phyloP scores from a whole-genome alignment of 2,797 vertebrate species.

The Megaceryle alcyon region DNA sequence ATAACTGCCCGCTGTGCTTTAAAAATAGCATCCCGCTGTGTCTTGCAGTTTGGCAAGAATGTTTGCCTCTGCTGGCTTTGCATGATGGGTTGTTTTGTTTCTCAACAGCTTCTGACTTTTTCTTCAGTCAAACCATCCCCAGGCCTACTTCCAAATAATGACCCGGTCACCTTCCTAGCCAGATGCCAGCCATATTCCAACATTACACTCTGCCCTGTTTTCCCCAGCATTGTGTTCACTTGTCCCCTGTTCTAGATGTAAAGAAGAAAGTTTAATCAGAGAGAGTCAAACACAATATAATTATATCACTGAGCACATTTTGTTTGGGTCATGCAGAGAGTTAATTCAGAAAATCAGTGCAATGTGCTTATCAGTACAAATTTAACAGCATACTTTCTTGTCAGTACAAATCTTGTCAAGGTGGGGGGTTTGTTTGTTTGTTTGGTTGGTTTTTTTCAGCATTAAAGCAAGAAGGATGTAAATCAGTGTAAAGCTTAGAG shows the following conservation, averaged over 20 bases:
- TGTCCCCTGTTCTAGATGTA: background rate
- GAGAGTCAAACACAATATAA: background rate
- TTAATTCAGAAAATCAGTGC: constrained; percentile 13
- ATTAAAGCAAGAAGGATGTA: background rate
- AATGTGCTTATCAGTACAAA: background rate
- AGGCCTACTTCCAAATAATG: background rate
- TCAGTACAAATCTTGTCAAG: background rate
- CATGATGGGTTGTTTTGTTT: background rate
- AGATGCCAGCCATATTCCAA: background rate
- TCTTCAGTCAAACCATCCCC: background rate
- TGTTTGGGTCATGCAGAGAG: background rate
- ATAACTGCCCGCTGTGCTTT: background rate
- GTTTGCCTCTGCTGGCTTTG: background rate
- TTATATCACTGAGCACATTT: background rate
- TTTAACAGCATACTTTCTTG: constrained; percentile 3
- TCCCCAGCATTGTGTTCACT: background rate
- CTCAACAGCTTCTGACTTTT: background rate
- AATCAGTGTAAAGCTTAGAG: background rate
- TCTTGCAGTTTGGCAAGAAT: background rate
- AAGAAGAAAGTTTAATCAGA: background rate
- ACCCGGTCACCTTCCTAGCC: background rate
- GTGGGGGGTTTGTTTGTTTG: background rate
- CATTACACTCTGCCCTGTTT: background rate
- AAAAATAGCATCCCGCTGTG: background rate
- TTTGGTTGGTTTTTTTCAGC: background rate